Conservation (phyloP, 1,140 invertebrate species). For the Paraescarpia echinospica region DNA sequence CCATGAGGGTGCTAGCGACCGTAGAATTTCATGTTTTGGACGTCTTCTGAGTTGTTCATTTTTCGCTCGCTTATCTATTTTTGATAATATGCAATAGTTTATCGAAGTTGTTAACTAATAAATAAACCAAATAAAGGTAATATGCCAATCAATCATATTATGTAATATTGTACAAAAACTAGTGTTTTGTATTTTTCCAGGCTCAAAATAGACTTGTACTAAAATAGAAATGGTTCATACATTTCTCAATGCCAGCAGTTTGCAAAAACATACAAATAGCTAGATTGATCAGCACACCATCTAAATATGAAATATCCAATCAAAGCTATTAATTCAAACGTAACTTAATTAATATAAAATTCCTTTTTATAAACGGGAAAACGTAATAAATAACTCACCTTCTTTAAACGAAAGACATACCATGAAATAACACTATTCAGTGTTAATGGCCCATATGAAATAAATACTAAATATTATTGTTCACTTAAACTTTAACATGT, state of each 20-base stretch:
- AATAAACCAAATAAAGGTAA: not conserved
- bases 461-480: conserved; percentile 9
- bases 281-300: not conserved
- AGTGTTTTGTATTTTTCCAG: not conserved
- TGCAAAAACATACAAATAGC: not conserved
- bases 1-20: too few relatives aligned
- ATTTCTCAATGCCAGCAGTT: not conserved
- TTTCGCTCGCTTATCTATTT: too few relatives aligned
- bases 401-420: not conserved
- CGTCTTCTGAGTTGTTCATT: too few relatives aligned
- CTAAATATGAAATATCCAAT: not conserved
- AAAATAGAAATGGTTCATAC: not conserved
- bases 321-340: not conserved
- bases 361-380: not conserved
- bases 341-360: not conserved
- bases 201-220: too few relatives aligned
- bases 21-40: too few relatives aligned
- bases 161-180: not conserved
- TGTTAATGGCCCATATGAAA: not conserved
- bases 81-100: too few relatives aligned
- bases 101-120: too few relatives aligned
- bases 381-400: not conserved
- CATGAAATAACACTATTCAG: not conserved
- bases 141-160: not conserved
- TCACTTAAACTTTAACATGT: not conserved